Evolutionary conservation across 2,113 vertebrate species (phyloP).

Genomic region (Morone saxatilis): DNA sequence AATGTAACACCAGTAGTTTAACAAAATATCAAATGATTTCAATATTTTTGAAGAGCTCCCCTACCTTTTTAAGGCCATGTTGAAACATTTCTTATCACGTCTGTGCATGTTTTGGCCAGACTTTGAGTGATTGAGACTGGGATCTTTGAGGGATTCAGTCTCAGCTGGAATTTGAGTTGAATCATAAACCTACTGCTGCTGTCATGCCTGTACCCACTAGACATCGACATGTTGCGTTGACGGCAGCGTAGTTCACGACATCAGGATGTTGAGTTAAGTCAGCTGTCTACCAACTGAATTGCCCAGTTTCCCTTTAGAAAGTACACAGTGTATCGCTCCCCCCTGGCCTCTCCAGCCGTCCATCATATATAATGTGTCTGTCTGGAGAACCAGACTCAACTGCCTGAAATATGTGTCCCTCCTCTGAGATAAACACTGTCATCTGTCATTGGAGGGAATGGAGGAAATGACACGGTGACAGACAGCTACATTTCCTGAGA

Average conservation of each 20-base stretch:
- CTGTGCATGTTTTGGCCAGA: neutral
- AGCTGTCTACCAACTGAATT: conserved; percentile 59
- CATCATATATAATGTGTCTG: conserved; percentile 75
- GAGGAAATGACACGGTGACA: conserved; percentile 75
- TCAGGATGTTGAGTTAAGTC: conserved; percentile 51
- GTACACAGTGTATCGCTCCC: conserved; percentile 50
- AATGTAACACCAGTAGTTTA: neutral
- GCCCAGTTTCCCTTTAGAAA: conserved; percentile 63
- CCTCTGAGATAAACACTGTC: conserved; percentile 78
- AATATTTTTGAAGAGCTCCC: neutral
- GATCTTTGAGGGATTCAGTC: neutral
- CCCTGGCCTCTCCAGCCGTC: conserved; percentile 60
- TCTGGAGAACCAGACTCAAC: conserved; percentile 75
- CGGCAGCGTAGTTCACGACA: conserved; percentile 15
- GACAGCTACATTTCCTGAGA: conserved; percentile 74
- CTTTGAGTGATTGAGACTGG: neutral
- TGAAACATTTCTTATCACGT: neutral
- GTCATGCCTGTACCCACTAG: neutral
- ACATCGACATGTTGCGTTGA: conserved; percentile 9
- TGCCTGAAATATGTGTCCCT: conserved; percentile 80
- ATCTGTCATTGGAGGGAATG: conserved; percentile 75
- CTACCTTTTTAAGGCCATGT: neutral
- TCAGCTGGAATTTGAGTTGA: neutral
- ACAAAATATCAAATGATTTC: neutral
- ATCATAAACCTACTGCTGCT: neutral